Conservation (phyloP, 2,113 vertebrate genomes). For the Cephalopholis sonnerati region DNA sequence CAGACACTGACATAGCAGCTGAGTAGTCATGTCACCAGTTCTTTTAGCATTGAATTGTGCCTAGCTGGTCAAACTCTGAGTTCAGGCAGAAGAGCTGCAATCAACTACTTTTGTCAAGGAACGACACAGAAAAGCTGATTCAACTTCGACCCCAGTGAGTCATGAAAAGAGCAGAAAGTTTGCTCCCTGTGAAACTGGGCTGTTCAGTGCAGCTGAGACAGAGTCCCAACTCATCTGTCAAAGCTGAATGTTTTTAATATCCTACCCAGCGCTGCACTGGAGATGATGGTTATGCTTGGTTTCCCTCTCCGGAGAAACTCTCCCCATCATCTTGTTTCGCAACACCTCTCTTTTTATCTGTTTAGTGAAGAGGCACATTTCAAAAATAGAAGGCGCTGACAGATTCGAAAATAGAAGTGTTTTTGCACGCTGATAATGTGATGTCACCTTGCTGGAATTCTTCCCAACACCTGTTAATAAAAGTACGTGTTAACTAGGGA, state of each 20-base stretch:
- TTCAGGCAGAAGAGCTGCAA: conserved; percentile 25
- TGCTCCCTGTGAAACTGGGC: conserved; percentile 15
- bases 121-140: conserved; percentile 19
- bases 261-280: conserved; percentile 15
- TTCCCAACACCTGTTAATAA: conserved; percentile 37
- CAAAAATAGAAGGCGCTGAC: conserved; percentile 65
- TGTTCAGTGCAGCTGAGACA: conserved; percentile 21
- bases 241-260: conserved; percentile 49
- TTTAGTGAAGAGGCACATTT: conserved; percentile 57
- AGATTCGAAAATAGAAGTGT: conserved; percentile 53
- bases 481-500: background rate
- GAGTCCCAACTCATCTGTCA: conserved; percentile 16
- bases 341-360: conserved; percentile 48
- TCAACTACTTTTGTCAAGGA: conserved; percentile 23
- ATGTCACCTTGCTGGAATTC: conserved; percentile 26
- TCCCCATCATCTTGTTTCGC: conserved; percentile 47
- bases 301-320: conserved; percentile 47
- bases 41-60: background rate
- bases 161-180: conserved; percentile 30
- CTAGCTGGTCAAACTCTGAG: conserved; percentile 33
- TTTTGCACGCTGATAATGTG: conserved; percentile 38
- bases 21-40: background rate
- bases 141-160: conserved; percentile 50
- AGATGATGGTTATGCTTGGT: conserved; percentile 52
- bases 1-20: conserved; percentile 4